Base-by-base conservation (phyloP, 2,888 invertebrate genomes). In the Phyllotreta cruciferae region DNA sequence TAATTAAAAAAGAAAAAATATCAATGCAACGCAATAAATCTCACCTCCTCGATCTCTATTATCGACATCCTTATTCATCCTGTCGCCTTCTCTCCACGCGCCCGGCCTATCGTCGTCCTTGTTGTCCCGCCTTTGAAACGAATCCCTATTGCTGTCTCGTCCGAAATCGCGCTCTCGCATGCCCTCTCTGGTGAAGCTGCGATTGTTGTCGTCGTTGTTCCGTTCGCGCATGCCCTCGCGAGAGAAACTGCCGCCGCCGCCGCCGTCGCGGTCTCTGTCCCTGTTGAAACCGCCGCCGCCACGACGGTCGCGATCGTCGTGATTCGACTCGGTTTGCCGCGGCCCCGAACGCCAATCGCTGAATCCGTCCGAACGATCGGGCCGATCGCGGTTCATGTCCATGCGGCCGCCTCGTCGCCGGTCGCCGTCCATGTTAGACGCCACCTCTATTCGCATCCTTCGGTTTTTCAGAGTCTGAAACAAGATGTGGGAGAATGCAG, bases 331-430 rank as follows among this genome's bases (percentile, higher is more conserved):
- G 14, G 74, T 73, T 8, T 82, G 74, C 35, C 89, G 83, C 38
- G 89, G 88, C 0, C 88, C 88, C 0, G 89, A 87, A 39, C 92
- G 84, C 92, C 92, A 92, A 79, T 91, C 90, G n/a, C 90, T 89
- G 71, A 85, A 84, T 3, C 89, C 88, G 89, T 91, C 44, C 84
- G 84, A 41, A 61, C 88, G 85, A 73, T 89, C 88, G n/a, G 52
- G 82, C 72, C 87, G 83, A 74, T 84, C 83, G 63, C 83, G 80
- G 68, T 80, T 82, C 76, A 85, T 83, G 70, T 83, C 83, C 71
- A 85, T 80, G 6, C 79, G 82, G 53, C 86, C 83, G 14, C 86
- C 85, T 74, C 89, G 85, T 41, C 84, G 79, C 66, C 89, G 87
- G 42, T 90, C 88, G 71, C 89, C 88, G 68, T 90, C 91, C 71